Evolutionary conservation across 2,797 vertebrate species (phyloP).

Genomic region (Hemitrygon akajei): DNA sequence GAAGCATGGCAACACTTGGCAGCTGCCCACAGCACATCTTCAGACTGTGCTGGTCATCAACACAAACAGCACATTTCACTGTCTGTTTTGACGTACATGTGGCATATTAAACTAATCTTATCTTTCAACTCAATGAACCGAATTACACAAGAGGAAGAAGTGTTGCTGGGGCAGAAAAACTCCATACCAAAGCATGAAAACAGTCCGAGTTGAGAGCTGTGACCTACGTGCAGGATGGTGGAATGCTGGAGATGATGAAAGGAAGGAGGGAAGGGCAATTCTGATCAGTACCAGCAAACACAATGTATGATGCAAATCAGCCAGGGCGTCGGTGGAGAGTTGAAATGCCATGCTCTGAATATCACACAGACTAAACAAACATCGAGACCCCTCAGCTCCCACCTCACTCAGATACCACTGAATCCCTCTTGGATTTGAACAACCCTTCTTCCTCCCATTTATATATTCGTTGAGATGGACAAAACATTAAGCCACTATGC

Average conservation of each 20-base stretch:
- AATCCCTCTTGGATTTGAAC: background rate
- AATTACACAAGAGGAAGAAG: background rate
- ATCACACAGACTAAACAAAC: conserved; percentile 3
- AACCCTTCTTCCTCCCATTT: background rate
- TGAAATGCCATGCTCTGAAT: background rate
- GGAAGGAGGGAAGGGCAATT: background rate
- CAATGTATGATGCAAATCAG: background rate
- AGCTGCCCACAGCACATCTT: too few species aligned
- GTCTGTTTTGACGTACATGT: too few species aligned
- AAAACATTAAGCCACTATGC: conserved; percentile 2
- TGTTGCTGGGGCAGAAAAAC: background rate
- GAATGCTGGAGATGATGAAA: background rate
- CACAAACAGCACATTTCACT: too few species aligned
- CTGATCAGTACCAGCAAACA: background rate
- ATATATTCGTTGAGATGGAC: conserved; percentile 8
- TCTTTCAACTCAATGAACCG: background rate
- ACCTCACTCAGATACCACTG: background rate
- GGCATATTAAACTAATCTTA: too few species aligned
- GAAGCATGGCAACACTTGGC: too few species aligned
- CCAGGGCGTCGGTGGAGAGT: background rate
- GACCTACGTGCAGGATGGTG: background rate
- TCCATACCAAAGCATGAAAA: background rate
- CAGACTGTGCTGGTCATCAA: too few species aligned
- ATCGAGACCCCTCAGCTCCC: background rate
- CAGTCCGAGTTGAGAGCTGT: background rate